Base-by-base conservation (phyloP, 1,140 invertebrate genomes). In the Hirudo medicinalis region DNA sequence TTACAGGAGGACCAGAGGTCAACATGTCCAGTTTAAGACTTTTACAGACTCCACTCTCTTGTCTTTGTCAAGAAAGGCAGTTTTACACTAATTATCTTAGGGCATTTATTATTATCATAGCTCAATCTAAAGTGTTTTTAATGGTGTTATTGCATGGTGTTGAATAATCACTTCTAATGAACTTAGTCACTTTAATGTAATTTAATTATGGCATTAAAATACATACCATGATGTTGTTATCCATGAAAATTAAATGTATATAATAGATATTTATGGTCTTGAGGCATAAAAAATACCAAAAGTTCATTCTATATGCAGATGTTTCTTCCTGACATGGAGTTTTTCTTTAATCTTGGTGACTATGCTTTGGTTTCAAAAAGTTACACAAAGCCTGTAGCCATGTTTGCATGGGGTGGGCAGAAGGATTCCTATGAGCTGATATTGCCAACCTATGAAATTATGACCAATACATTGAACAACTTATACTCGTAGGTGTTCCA, bases 341-440 rank as follows among this genome's bases (percentile, higher is more conserved):
- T 98, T 76, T 88, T 95, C 76, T 86, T 91, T 40, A 98, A 97
- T 84, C 84, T 98, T 20, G 94, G 94, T 22, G 94, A 98, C 82
- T 97, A 93, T 92, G 94, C 94, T 17, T 81, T 97, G 19, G 80
- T 81, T 55, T 77, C 80, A 43, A 79, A 75, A 72, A 80, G 82
- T 55, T 81, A 83, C 20, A 75, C 81, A 8, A 85, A 89, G 9
- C 78, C 77, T 20, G 29, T 82, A 75, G 92, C 94, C n/a, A 88
- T 98, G 71, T 92, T 97, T 79, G 95, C 92, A 53, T 98, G 94
- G 94, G 97, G 94, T 84, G 92, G 92, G 1, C 94, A 91, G 74
- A 83, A 87, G 69, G 86, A 89, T 74, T 88, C 88, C 6, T 82
- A 85, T 76, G 94, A 98, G 82, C 94, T 98, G 80, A 86, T 94